Conservation (phyloP, 2,797 vertebrate genomes). For the Poeciliopsis gracilis region DNA sequence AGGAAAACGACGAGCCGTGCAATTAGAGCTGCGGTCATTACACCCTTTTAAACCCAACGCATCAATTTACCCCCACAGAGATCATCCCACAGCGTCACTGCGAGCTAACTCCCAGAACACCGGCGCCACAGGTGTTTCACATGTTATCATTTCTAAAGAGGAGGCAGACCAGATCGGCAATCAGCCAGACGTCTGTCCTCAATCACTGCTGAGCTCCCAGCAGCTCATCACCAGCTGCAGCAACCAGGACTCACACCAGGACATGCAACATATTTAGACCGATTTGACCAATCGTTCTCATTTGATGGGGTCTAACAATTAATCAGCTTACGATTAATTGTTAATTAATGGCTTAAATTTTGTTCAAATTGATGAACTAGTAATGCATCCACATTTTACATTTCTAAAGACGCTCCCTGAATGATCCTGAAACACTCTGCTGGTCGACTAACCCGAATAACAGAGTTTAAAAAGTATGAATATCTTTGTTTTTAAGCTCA, state of each 20-base stretch:
- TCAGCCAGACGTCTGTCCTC: constrained; percentile 35
- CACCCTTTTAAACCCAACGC: background rate
- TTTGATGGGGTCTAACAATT: background rate
- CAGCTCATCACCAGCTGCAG: constrained; percentile 57
- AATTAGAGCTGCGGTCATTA: constrained; percentile 4
- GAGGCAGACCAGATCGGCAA: constrained; percentile 16
- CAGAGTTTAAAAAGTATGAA: no score
- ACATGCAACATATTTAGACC: background rate
- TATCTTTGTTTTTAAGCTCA: no score
- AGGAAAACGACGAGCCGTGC: background rate
- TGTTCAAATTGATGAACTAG: no score
- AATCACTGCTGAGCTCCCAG: constrained; percentile 41
- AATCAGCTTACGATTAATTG: no score
- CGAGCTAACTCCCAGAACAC: background rate
- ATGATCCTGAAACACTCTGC: no score
- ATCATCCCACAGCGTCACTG: background rate
- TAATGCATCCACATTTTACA: no score
- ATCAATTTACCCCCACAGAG: background rate
- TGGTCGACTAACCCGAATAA: no score
- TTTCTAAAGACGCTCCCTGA: no score
- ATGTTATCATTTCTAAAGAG: background rate
- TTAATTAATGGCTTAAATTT: no score
- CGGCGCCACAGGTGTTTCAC: constrained; percentile 14
- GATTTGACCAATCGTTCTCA: background rate
- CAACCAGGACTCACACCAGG: constrained; percentile 21